Base-by-base conservation (phyloP, 2,113 vertebrate species). In the Coptodon rendalli region DNA sequence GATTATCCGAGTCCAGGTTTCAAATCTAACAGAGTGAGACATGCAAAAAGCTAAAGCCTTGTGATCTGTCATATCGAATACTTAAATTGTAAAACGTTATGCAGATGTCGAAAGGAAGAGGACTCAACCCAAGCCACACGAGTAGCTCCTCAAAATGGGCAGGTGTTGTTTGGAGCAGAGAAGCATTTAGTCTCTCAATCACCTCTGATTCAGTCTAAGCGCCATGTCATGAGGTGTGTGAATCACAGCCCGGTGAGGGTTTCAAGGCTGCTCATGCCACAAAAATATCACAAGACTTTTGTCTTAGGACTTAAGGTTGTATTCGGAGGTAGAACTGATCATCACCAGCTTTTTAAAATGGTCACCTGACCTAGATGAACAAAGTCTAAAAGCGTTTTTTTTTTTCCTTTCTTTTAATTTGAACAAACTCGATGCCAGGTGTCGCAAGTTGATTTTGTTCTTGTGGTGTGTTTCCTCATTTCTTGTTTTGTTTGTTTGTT, bases 311-410 rank as follows among this genome's bases (percentile, higher is more conserved):
- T 82, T 50, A 38, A 68, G 59, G 63, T 43, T 83, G 61, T 59
- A 36, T 80, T n/a, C 19, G 22, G 29, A 83, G 54, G 1, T 88
- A 82, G 76, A 88, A 94, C 86, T 93, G 95, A 95, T 95, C 89
- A 94, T 95, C 93, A 96, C 95, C 94, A 94, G 93, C 93, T 93
- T 95, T 93, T 91, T 86, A 90, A 95, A 85, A 45, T 10, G 92
- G 89, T 95, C 92, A 59, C 56, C 66, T 87, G 95, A 95, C 94
- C 93, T 92, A 94, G 93, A 92, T 85, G 93, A 96, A 96, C 93
- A 95, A 96, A 94, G 86, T 89, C 84, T 78, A 86, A 90, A 91
- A 80, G 66, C 16, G 83, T 88, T 84, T 82, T 50, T 81, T 3
- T 54, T 93, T 34, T 22, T 22, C n/a, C n/a, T 91, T 87, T 87